Evolutionary conservation across 2,888 invertebrate genomes (phyloP), one percentile per base, ranked within the genome.

Genomic region (Tenthredo livida): DNA sequence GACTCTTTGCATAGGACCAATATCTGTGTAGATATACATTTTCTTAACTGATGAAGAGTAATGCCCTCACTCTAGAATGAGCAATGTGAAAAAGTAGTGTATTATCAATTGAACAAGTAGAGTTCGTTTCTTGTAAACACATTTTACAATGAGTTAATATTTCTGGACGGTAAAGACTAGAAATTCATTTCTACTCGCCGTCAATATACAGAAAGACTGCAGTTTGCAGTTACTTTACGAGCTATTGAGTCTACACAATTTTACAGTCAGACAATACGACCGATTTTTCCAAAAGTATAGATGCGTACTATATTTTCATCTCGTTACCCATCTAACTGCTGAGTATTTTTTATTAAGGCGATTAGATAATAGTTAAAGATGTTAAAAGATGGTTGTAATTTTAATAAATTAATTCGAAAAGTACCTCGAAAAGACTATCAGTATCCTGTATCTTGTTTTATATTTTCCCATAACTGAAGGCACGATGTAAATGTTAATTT

Each of bases 381-480:
- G 33, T 33, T 4, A 33, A 67, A 33, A 67, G 12, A 17, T 33
- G 25, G 5, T 67, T 33, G 17, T 67, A 67, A 33, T 12, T 29
- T 37, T n/a, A 6, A 10, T 0, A 43, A 15, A 21, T 73, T 43
- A n/a, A n/a, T n/a, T n/a, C 17, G 43, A 73, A 10, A n/a, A 40
- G 21, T 43, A 25, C 15, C 72, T 73, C 9, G 1, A 73, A 73
- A 43, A 17, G 43, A 40, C 40, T n/a, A 40, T 37, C 37, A 72
- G 33, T n/a, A 72, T 72, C n/a, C 37, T 33, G 10, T 29, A 65
- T 25, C 12, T 25, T 17, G 70, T 7, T 72, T 73, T 40, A 21
- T 43, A 15, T 73, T 73, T 43, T 43, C 72, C 72, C 21, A 43
- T n/a, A 73, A 73, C 40, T 43, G 72, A 73, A 73, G 72, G 43